These are phyloP conservation scores for Astropecten irregularis DNA, from an alignment of 53 echinoderm and acorn worm species.

Conservation along the genomic window DNA sequence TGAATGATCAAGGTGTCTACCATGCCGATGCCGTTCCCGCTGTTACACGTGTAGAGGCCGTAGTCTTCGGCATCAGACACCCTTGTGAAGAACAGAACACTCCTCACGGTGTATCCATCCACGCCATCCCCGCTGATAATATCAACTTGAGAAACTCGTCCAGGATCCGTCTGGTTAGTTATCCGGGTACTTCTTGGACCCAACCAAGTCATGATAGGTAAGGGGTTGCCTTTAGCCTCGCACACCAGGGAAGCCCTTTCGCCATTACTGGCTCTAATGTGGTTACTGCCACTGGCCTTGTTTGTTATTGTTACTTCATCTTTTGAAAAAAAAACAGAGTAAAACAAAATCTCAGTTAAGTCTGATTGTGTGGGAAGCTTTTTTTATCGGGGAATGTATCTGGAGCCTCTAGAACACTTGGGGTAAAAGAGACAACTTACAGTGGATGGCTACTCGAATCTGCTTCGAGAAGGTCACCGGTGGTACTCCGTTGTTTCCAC, in stretches of 20 bases:
- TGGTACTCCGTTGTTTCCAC: slow-evolving; percentile 19
- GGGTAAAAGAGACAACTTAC: background rate
- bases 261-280: background rate
- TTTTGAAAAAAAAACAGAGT: background rate
- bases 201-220: background rate
- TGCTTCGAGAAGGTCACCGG: background rate
- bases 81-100: background rate
- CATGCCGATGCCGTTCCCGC: slow-evolving; percentile 8
- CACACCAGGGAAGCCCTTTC: background rate
- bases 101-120: slow-evolving; percentile 1
- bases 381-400: too few relatives aligned
- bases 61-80: slow-evolving; percentile 8
- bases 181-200: background rate
- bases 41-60: background rate
- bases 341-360: background rate
- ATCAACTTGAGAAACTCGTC: background rate
- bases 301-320: slow-evolving; percentile 7
- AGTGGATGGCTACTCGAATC: background rate
- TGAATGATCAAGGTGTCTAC: slow-evolving; percentile 2
- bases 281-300: background rate
- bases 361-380: too few relatives aligned
- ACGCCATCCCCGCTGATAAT: background rate
- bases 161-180: slow-evolving; percentile 18
- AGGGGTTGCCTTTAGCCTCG: slow-evolving; percentile 5
- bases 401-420: too few relatives aligned